Evolutionary conservation across 2,113 vertebrate species (phyloP), one percentile per base, ranked within the genome.

Genomic region (Chlorodrepanis virens): DNA sequence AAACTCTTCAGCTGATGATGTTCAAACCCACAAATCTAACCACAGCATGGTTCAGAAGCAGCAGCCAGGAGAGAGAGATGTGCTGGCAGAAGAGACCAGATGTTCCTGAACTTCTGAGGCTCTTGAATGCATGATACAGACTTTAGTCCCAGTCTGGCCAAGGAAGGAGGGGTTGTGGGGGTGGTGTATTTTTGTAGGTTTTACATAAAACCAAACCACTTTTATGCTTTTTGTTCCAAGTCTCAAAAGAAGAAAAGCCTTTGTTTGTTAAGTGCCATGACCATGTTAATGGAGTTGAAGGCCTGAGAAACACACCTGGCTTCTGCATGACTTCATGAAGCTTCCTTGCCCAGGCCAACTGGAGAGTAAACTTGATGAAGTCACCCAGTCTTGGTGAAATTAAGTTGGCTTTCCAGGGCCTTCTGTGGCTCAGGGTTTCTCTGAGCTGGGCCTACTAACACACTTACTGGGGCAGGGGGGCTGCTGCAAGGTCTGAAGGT

Each of bases 11-110:
- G 67, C 78, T 95, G 89, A 70, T 63, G 67, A 94, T 86, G 31
- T 82, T 85, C 47, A 93, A 42, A 77, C 18, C 18, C 39, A 85
- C 91, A 93, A 88, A 95, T 95, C 87, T 96, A 18, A 60, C 61
- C 85, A 16, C 42, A 47, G 49, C 33, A 28, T 79, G 45, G 27
- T 89, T 96, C 50, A 59, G 63, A 92, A 90, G 68, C 79, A 80
- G 10, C 37, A 93, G 33, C 54, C 71, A 33, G 78, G 70, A 79
- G 42, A 92, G 44, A 91, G 61, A 12, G 35, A 65, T 90, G 57
- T 31, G 59, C 54, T 90, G 53, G 74, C 37, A 7, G 44, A 56
- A 67, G 68, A 89, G 64, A 84, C 64, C 80, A 79, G 64, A 42
- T 89, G 83, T 86, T 54, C 56, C 80, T 64, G 64, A 81, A 57